Conservation (phyloP, 2,113 vertebrate genomes). For the Rousettus leschenaultii region DNA sequence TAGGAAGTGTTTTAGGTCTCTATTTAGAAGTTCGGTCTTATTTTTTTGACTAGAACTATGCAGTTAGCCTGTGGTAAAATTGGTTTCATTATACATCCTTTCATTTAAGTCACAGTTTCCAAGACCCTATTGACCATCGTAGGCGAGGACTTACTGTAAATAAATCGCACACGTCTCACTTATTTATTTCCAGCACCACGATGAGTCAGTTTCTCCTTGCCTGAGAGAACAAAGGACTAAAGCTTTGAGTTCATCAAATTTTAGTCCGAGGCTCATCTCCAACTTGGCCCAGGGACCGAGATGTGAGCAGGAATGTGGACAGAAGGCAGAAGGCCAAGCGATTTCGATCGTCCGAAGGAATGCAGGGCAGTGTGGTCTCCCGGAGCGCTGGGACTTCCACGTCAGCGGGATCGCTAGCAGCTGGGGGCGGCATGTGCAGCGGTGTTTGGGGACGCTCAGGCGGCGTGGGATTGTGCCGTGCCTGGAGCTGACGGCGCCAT, state of each 20-base stretch:
- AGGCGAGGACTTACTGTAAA: neutral
- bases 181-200: neutral
- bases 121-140: neutral
- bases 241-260: neutral
- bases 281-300: neutral
- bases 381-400: constrained; percentile 44
- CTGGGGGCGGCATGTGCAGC: constrained; percentile 57
- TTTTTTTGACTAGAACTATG: neutral
- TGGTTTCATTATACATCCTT: no score
- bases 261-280: neutral
- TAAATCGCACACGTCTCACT: neutral
- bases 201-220: neutral
- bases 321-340: constrained; percentile 20
- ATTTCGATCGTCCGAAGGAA: constrained; percentile 38
- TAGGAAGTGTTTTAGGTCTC: neutral
- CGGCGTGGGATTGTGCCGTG: constrained; percentile 4
- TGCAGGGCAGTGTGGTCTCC: neutral
- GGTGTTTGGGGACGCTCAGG: constrained; percentile 61
- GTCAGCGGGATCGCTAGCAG: constrained; percentile 66
- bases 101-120: neutral
- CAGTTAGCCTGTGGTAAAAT: neutral
- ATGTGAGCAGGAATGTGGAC: neutral
- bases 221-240: constrained; percentile 1
- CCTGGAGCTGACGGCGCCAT: constrained; percentile 80
- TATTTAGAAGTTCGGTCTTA: neutral